Evolutionary conservation across 2,113 vertebrate species (phyloP), one percentile per base, ranked within the genome.

Genomic region (Labrus mixtus): DNA sequence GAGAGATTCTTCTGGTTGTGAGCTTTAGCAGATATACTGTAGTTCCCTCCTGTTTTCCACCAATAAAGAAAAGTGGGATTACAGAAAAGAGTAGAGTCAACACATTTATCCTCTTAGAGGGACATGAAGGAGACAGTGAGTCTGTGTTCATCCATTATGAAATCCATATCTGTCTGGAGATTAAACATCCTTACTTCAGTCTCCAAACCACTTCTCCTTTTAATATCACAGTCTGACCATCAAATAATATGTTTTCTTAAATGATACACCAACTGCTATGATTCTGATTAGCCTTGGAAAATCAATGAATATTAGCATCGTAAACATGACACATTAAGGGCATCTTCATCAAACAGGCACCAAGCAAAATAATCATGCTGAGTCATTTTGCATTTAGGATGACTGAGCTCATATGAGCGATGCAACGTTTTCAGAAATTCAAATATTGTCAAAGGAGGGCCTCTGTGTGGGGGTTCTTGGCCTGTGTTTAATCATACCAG

Each of bases 131-230:
- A 91, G 90, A 89, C 88, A 82, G 68, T 10, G 20, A 79, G 88
- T 87, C 89, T 91, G 68, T 64, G 88, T 88, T 85, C 70, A 87
- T 86, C 84, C 85, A 90, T 89, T 84, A 85, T 86, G 69, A 89
- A 89, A 91, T 90, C 88, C 76, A 89, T 90, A 88, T 82, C 81
- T 85, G 85, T 85, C 83, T 85, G 81, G 82, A 79, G 80, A 88
- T 74, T 60, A 87, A 84, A 76, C 65, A 54, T 74, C 74, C 59
- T 15, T 63, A 39, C 43, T 81, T 83, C 72, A 72, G 68, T 23
- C 70, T 41, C 39, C 39, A 41, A 41, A 41, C 39, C 39, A 41
- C 9, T 9, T 41, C 11, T 41, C 9, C 8, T 11, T 41, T 41
- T 57, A 19, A 72, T 29, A 79, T 33, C 8, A 60, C 48, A 8